Percentiles rank a stretch among this genome's conserved stretches.
Evolutionary conservation across 2,797 vertebrate species (phyloP).

Genomic region (Nannoperca obscura): DNA sequence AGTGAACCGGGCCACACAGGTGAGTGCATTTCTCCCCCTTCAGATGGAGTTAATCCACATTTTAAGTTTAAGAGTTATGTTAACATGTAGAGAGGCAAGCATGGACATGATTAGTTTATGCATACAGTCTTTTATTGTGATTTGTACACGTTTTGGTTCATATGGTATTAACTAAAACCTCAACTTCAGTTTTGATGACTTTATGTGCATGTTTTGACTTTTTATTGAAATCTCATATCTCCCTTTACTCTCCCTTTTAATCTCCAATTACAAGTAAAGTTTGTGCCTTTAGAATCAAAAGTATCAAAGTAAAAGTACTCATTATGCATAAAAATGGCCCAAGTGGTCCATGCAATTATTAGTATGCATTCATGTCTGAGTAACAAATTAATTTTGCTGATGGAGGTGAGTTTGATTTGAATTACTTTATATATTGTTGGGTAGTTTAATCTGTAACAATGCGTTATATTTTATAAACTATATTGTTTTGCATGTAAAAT

Average conservation of each 20-base stretch:
- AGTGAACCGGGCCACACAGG: conserved; percentile 32
- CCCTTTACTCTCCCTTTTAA: no score
- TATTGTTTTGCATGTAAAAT: neutral
- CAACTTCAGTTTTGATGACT: neutral
- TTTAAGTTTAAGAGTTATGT: neutral
- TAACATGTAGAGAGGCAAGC: neutral
- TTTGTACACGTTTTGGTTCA: neutral
- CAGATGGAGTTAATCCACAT: neutral
- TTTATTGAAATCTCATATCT: neutral
- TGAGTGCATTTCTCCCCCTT: neutral
- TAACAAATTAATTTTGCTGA: neutral
- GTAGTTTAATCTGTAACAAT: neutral
- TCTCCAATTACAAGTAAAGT: no score
- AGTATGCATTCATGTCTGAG: neutral
- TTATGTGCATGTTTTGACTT: neutral
- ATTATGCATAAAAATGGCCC: no score
- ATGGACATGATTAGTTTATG: neutral
- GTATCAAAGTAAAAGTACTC: no score
- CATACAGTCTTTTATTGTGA: neutral
- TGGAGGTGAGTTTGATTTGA: neutral
- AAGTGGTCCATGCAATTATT: neutral
- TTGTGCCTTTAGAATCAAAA: no score
- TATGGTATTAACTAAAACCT: neutral
- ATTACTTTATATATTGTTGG: neutral
- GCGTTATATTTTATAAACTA: neutral